Conservation (phyloP, 2,888 invertebrate genomes). For the Cosmopolites sordidus region DNA sequence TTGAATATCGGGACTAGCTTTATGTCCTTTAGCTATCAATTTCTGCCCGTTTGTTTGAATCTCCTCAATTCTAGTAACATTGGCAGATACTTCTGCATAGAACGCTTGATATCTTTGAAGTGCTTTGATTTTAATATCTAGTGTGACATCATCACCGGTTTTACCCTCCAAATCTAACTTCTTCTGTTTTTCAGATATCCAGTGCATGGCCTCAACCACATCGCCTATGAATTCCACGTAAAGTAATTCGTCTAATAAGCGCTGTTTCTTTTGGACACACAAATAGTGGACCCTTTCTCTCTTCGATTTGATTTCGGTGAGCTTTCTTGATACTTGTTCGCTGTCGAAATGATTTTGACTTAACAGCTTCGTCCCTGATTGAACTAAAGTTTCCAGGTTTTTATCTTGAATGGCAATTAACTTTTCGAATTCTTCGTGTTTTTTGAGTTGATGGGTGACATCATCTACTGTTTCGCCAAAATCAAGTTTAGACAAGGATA, state of each 20-base stretch:
- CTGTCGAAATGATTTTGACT: conserved; percentile 90
- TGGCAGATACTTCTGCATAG: conserved; percentile 86
- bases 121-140: conserved; percentile 94
- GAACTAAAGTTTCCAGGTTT: conserved; percentile 73
- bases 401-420: conserved; percentile 85
- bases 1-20: conserved; percentile 64
- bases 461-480: conserved; percentile 80
- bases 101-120: conserved; percentile 93
- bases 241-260: conserved; percentile 72
- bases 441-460: conserved; percentile 83
- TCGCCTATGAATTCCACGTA: conserved; percentile 90
- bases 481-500: conserved; percentile 62
- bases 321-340: conserved; percentile 68
- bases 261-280: conserved; percentile 62
- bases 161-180: conserved; percentile 77
- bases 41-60: conserved; percentile 70
- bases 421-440: conserved; percentile 93
- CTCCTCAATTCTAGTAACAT: conserved; percentile 78
- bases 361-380: conserved; percentile 81
- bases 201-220: conserved; percentile 82
- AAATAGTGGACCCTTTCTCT: conserved; percentile 65
- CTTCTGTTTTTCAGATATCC: conserved; percentile 90
- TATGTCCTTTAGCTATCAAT: conserved; percentile 66
- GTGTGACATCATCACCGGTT: conserved; percentile 65
- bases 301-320: conserved; percentile 70